Evolutionary conservation across 2,113 vertebrate species (phyloP).

Genomic region (Cygnus atratus): DNA sequence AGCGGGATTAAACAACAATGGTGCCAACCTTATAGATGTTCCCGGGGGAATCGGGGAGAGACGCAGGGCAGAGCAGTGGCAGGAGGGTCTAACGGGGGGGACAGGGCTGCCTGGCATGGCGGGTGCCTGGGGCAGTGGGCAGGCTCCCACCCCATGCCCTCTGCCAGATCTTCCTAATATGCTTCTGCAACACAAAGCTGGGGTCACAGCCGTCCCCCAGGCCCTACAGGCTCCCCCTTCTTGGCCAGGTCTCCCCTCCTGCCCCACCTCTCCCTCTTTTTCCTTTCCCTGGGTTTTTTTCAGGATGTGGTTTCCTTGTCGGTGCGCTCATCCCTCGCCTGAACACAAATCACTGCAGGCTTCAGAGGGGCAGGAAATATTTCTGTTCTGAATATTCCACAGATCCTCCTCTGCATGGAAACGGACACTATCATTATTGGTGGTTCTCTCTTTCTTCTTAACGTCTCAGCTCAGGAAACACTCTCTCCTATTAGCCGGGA

Average conservation of each 20-base stretch:
- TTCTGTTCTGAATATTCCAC: constrained; percentile 60
- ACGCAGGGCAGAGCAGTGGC: neutral
- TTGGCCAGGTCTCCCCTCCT: neutral
- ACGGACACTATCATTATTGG: constrained; percentile 54
- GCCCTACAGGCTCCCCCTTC: neutral
- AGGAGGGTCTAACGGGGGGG: neutral
- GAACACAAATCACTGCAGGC: constrained; percentile 57
- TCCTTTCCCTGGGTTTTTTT: neutral
- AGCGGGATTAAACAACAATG: neutral
- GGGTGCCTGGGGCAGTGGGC: neutral
- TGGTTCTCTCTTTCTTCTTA: constrained; percentile 3
- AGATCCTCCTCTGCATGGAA: constrained; percentile 71
- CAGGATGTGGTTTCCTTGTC: constrained; percentile 18
- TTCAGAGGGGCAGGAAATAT: constrained; percentile 54
- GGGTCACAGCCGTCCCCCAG: fast-evolving
- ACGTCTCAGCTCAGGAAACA: neutral
- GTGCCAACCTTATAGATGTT: neutral
- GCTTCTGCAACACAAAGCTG: neutral
- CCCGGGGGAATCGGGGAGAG: neutral
- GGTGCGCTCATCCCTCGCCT: constrained; percentile 33
- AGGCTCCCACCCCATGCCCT: fast-evolving
- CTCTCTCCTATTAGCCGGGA: neutral
- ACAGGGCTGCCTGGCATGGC: neutral
- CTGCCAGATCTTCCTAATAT: neutral
- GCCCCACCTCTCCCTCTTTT: neutral